A percentile compares a stretch with the other conserved stretches of the same genome.
Evolutionary conservation across 2,113 vertebrate species (phyloP).

Genomic region (Panthera tigris): DNA sequence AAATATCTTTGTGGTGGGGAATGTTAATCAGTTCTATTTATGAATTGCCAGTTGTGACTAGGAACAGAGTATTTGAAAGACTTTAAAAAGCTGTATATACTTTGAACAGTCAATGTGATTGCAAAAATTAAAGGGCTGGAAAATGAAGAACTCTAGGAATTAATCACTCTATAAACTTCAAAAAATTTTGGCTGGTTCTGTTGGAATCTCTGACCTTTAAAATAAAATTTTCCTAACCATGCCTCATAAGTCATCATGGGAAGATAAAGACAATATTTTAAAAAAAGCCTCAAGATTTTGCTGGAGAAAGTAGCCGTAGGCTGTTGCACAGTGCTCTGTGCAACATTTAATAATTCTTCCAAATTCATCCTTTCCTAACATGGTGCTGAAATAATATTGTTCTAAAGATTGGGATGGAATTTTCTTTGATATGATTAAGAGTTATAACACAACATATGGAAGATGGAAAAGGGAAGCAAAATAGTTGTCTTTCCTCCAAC

Average conservation of each 20-base stretch:
- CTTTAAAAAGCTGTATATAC: neutral
- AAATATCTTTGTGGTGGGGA: slow-evolving; percentile 56
- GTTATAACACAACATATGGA: neutral
- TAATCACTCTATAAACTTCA: neutral
- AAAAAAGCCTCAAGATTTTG: slow-evolving; percentile 81
- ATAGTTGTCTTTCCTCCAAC: neutral
- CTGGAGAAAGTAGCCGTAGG: slow-evolving; percentile 77
- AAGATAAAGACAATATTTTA: slow-evolving; percentile 47
- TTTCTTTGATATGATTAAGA: slow-evolving; percentile 7
- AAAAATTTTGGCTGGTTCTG: neutral
- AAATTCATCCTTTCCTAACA: neutral
- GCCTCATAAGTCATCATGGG: neutral
- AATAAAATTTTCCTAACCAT: slow-evolving; percentile 6
- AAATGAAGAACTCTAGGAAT: slow-evolving; percentile 18
- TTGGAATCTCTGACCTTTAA: neutral
- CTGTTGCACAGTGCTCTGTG: slow-evolving; percentile 77
- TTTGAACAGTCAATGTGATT: slow-evolving; percentile 37
- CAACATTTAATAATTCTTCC: slow-evolving; percentile 73
- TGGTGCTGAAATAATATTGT: neutral
- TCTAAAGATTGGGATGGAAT: neutral
- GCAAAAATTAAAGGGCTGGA: slow-evolving; percentile 18
- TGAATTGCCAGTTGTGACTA: neutral
- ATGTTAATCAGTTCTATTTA: neutral
- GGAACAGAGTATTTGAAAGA: neutral
- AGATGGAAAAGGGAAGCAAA: neutral